Conservation (phyloP, 2,797 vertebrate species). For the Coregonus suidteri region DNA sequence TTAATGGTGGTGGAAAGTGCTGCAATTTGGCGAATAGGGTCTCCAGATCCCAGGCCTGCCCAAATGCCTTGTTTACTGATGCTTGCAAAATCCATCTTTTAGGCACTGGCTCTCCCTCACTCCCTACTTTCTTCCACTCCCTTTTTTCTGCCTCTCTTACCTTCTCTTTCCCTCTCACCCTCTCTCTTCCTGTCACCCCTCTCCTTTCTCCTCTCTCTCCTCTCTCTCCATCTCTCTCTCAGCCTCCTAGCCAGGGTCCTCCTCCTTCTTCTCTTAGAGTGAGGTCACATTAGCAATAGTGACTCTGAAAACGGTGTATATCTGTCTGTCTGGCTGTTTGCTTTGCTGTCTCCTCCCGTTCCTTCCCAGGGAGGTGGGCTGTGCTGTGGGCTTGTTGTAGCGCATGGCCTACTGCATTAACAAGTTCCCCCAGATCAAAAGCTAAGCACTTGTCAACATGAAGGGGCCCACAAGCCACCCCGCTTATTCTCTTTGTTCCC, state of each 20-base stretch:
- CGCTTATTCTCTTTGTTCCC: no score
- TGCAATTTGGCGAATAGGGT: not conserved
- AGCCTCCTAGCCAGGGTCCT: not conserved
- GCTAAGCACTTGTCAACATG: no score
- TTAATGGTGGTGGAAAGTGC: not conserved
- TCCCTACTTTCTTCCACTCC: not conserved
- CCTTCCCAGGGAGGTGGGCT: not conserved
- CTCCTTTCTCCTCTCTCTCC: not conserved
- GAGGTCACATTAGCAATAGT: no score
- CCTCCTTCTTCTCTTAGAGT: not conserved
- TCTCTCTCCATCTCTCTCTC: not conserved
- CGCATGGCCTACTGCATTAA: no score
- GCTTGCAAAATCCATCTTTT: not conserved
- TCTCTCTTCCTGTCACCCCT: not conserved
- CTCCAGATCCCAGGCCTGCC: not conserved
- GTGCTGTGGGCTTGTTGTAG: not conserved
- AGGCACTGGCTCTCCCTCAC: no score
- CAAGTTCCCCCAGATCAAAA: no score
- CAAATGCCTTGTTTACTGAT: not conserved
- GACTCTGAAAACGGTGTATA: no score
- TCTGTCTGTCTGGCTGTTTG: not conserved
- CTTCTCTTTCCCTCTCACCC: not conserved
- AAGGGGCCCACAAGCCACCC: no score
- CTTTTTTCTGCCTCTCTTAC: no score
- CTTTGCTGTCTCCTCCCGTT: not conserved